Base-by-base conservation (phyloP, 2,113 vertebrate species). In the Gymnogyps californianus region DNA sequence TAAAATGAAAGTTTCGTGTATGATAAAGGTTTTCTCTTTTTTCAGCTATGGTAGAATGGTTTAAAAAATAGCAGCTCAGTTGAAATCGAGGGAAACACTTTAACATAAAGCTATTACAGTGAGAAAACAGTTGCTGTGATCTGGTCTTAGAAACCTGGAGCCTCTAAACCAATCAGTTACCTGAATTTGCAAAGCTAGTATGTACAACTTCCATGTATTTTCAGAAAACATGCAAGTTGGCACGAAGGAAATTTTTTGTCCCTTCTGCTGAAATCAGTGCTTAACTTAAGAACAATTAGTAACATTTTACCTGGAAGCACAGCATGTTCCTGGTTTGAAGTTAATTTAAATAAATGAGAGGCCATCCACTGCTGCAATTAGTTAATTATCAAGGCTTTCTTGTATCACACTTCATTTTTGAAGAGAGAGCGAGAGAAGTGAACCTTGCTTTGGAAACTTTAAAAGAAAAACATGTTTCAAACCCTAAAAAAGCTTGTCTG, bases 341-440 rank as follows among this genome's bases (percentile, higher is more conserved):
- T 82, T 76, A 84, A 87, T 87, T 91, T 84, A 89, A 87, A 84
- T 71, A 95, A 87, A 95, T 85, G 18, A 91, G 40, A 72, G 34
- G 36, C 26, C n/a, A 69, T 87, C 47, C 11, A 76, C n/a, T 57
- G 16, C 24, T 89, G 46, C n/a, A 84, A 58, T 87, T 87, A 94
- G 89, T 81, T 93, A 83, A 62, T 89, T 92, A 17, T 81, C 55
- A 78, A 70, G 16, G 9, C 22, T 95, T 86, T 90, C 28, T 89
- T 58, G 6, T 65, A 80, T 58, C 36, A 67, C 7, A 36, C 5
- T 26, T 86, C 2, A 13, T 83, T 93, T 94, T 19, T 52, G 11
- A 67, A 82, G 12, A 76, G 32, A 70, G 17, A 55, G 3, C 6
- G 21, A 62, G 22, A 83, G 38, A 82, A 78, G 3, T 5, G 4